Evolutionary conservation across 1,140 invertebrate genomes (phyloP), one percentile per base, ranked within the genome.

Genomic region (Neelides sp.): DNA sequence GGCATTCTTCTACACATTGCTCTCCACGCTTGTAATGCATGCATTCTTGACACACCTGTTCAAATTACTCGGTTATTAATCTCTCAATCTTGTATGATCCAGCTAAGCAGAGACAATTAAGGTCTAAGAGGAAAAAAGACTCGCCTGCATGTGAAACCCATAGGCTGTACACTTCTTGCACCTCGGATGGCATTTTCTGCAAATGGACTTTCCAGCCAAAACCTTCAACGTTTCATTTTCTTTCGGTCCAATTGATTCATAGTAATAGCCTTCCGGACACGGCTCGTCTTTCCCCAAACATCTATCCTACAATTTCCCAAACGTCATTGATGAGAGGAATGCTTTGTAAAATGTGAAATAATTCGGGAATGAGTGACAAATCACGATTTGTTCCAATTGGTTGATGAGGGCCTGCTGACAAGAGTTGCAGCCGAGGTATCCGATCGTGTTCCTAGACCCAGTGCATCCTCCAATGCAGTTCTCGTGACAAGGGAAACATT

Each of bases 381-480:
- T 45, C 12, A 40, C 13, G 3, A 50, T 15, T 17, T 46, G 44
- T 23, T 57, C 72, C 67, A 79, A 73, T 40, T 74, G 78, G 59
- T 80, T 80, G 55, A 93, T 82, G 22, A 94, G 83, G 1, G 87
- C 89, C 64, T 90, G 82, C 55, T 85, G 80, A 68, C 93, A 98
- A 4, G 82, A 83, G 47, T 82, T 81, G 64, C 93, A 98, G 1
- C 85, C 93, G 12, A 77, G 77, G 1, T 65, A 61, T 2, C 85
- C 83, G 10, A 96, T 79, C 30, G 78, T 85, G 62, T 91, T 87
- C 1, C 74, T 73, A 0, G 90, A 85, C 1, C 93, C 93, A 3
- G 80, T 79, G 64, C 93, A 98, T n/a, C 90, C 90, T 52, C 79
- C 79, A 12, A 80, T 75, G 65, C 93, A 97, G 61, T 88, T 90